Evolutionary conservation across 2,113 vertebrate genomes (phyloP), one percentile per base, ranked within the genome.

Genomic region (Phasianus colchicus): DNA sequence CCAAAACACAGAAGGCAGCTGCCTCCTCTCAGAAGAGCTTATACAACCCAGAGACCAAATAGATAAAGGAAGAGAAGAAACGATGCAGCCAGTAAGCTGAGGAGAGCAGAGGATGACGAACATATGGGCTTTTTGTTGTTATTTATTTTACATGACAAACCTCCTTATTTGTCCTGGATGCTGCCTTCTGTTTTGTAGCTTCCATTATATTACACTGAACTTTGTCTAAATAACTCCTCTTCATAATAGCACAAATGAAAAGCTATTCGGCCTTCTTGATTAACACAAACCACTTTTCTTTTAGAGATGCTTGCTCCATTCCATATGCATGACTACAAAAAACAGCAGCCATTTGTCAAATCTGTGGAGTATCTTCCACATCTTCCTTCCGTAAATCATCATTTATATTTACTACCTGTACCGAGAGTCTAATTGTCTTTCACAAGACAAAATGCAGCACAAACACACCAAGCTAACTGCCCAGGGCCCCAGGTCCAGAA

Each of bases 401-500:
- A n/a, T 10, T 89, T 25, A 32, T 3, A 20, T 10, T 72, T 32
- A 18, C 0, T 17, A 1, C 5, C 54, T 55, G 2, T 9, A 13
- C 64, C 2, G 38, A 24, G 25, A 48, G 8, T 5, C 10, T 48
- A 13, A 7, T 6, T 1, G 2, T 48, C 58, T 6, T 60, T 25
- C 6, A 2, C 20, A 14, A 8, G n/a, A 36, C 47, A 15, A 7
- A 1, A 16, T 0, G 32, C n/a, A 48, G 70, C 58, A 36, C 5
- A 87, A 95, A 98, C 98, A 3, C 66, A 99, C 99, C 98, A 99
- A 96, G 95, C 99, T 99, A 73, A 99, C 99, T 0, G 99, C 99
- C 99, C 99, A 99, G 54, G 99, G 99, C 12, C 99, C 99, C 92
- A 99, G 98, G 97, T 99, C 99, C 98, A 99, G 92, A 93, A 99